Conservation (phyloP, 2,888 invertebrate species). For the Abrostola triplasia region DNA sequence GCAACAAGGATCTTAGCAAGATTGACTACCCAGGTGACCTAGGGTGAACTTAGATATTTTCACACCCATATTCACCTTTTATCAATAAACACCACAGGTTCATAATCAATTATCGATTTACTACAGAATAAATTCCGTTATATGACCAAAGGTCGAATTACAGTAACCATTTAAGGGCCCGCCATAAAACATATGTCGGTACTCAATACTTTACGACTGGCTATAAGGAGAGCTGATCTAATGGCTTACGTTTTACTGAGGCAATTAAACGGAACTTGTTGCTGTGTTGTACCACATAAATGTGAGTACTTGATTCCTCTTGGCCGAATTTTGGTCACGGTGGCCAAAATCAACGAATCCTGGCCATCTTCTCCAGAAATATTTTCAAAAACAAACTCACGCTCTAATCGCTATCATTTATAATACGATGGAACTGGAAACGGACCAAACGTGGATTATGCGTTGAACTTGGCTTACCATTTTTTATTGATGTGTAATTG, state of each 20-base stretch:
- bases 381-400: too few species aligned
- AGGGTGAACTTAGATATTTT: too few species aligned
- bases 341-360: background rate
- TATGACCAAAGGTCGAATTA: background rate
- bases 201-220: constrained; percentile 39
- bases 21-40: too few species aligned
- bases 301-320: too few species aligned
- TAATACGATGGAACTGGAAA: too few species aligned
- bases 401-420: too few species aligned
- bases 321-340: too few species aligned
- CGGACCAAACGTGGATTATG: too few species aligned
- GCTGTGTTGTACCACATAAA: constrained; percentile 7
- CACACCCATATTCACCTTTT: background rate
- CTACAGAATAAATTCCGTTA: background rate
- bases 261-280: constrained; percentile 33
- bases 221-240: constrained; percentile 26
- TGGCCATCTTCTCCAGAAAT: background rate
- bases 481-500: too few species aligned
- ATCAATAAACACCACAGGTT: background rate
- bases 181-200: constrained; percentile 24
- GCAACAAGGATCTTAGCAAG: too few species aligned
- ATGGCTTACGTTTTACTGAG: constrained; percentile 30
- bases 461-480: too few species aligned
- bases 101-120: background rate
- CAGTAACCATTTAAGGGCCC: constrained; percentile 9